phyloP scores from a whole-genome alignment of 2,888 invertebrate genomes.

The Ormyrus pomaceus region DNA sequence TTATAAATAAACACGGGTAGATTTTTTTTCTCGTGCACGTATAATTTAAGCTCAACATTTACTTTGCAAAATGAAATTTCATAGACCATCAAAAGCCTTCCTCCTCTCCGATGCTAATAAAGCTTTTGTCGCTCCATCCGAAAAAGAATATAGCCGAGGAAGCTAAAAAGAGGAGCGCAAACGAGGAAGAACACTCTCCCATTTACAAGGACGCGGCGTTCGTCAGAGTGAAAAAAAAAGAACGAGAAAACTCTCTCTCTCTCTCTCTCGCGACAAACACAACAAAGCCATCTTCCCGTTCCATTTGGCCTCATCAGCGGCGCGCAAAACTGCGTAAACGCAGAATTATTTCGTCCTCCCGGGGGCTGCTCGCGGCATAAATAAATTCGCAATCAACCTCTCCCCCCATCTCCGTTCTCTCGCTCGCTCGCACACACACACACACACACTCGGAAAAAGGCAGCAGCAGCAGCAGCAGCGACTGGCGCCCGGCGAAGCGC shows the following conservation, averaged over 20 bases:
- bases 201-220: not conserved
- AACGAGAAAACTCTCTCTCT: not conserved
- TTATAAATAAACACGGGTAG: too few species aligned
- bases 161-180: not conserved
- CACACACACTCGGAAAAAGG: not conserved
- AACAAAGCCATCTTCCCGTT: conserved; percentile 19
- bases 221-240: conserved; percentile 3
- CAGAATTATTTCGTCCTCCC: conserved; percentile 25
- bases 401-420: not conserved
- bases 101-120: too few species aligned
- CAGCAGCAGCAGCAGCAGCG: too few species aligned
- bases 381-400: conserved; percentile 50
- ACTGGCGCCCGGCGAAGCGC: conserved; percentile 35
- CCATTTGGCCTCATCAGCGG: conserved; percentile 10
- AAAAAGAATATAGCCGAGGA: too few species aligned
- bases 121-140: too few species aligned
- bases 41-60: too few species aligned
- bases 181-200: not conserved
- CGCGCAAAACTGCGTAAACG: not conserved
- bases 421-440: not conserved
- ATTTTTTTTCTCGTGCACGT: too few species aligned
- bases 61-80: too few species aligned
- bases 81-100: too few species aligned
- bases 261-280: not conserved
- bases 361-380: conserved; percentile 24